Conservation (phyloP, 1,140 invertebrate genomes). For the Uloborus diversus region DNA sequence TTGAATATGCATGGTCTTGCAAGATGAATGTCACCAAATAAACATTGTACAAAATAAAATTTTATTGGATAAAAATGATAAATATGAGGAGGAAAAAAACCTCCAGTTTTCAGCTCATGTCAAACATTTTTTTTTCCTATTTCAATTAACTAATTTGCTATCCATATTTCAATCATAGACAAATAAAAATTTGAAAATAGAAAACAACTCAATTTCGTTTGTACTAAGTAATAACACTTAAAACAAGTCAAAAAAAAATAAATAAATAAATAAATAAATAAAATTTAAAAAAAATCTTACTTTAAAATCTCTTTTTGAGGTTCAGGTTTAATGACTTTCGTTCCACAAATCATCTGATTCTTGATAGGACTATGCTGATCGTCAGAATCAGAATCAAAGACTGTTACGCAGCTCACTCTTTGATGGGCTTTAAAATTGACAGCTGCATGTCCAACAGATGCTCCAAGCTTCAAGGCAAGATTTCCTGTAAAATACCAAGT, state of each 20-base stretch:
- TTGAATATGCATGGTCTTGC: too few species aligned
- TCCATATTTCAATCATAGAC: too few species aligned
- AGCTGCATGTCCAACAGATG: background rate
- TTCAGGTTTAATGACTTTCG: slow-evolving; percentile 60
- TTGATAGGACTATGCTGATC: slow-evolving; percentile 69
- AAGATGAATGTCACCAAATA: too few species aligned
- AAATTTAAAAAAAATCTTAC: background rate
- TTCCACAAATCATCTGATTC: slow-evolving; percentile 15
- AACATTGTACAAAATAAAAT: too few species aligned
- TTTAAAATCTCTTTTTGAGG: slow-evolving; percentile 55
- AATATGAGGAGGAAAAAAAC: too few species aligned
- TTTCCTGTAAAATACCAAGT: background rate
- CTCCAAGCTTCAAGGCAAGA: slow-evolving; percentile 12
- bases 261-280: background rate
- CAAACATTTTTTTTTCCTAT: too few species aligned
- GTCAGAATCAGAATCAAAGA: slow-evolving; percentile 82
- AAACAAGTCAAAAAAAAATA: background rate
- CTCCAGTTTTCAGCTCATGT: too few species aligned
- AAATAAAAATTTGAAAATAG: too few species aligned
- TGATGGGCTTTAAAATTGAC: slow-evolving; percentile 69
- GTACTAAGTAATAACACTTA: too few species aligned
- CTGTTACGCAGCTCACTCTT: slow-evolving; percentile 81
- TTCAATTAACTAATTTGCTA: too few species aligned
- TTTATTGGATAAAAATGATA: too few species aligned
- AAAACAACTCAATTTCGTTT: too few species aligned